Percentiles rank a stretch among this genome's conserved stretches.
Conservation (phyloP, 1,140 invertebrate species). For the Drosophila ananassae region DNA sequence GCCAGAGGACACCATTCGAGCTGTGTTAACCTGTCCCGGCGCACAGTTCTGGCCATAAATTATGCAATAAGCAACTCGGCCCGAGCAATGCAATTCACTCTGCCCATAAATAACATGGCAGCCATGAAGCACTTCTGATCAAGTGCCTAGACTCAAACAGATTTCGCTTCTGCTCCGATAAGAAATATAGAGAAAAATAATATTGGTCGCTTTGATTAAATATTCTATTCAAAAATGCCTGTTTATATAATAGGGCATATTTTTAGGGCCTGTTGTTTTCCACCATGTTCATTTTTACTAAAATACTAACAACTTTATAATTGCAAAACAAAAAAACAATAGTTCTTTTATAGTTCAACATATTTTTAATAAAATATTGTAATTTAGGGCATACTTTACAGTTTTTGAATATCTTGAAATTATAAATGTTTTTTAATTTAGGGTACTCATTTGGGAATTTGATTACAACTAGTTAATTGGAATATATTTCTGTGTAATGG, state of each 20-base stretch:
- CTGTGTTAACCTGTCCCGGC: not conserved
- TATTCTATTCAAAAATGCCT: too few species aligned
- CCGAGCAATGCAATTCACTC: slow-evolving; percentile 5
- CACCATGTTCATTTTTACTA: too few species aligned
- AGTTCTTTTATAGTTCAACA: too few species aligned
- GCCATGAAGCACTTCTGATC: slow-evolving; percentile 9
- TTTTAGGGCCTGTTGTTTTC: too few species aligned
- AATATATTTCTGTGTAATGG: not conserved
- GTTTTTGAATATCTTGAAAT: not conserved
- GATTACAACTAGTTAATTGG: too few species aligned
- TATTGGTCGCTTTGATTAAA: not conserved
- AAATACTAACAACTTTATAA: too few species aligned
- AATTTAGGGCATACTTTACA: too few species aligned
- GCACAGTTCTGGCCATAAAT: slow-evolving; percentile 24
- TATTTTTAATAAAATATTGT: not conserved
- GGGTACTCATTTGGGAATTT: too few species aligned
- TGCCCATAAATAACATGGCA: slow-evolving; percentile 12
- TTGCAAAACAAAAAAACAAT: too few species aligned
- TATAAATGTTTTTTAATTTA: not conserved
- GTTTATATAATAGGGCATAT: too few species aligned
- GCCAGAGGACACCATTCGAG: slow-evolving; percentile 5
- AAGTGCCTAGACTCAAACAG: slow-evolving; percentile 2
- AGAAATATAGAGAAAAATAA: not conserved
- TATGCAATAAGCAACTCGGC: slow-evolving; percentile 18
- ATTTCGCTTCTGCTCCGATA: slow-evolving; percentile 7